These are phyloP conservation scores for Ypsolopha sequella DNA, from an alignment of 2,888 invertebrate genomes.

Conservation along the genomic window DNA sequence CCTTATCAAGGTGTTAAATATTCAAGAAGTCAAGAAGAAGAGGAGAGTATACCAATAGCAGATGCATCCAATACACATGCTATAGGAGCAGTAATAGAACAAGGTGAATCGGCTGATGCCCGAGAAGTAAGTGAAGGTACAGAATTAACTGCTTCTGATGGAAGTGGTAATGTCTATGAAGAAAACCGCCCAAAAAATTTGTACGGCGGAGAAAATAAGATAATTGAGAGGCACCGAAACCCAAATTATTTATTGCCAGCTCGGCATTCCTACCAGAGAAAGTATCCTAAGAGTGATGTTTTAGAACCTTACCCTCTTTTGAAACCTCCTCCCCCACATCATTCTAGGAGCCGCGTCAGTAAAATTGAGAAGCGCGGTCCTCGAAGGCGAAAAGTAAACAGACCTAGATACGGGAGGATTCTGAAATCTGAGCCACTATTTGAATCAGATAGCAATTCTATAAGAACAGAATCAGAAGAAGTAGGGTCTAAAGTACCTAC, in stretches of 20 bases:
- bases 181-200: slow-evolving; percentile 33
- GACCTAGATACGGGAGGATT: slow-evolving; percentile 36
- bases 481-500: slow-evolving; percentile 30
- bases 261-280: slow-evolving; percentile 36
- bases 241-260: slow-evolving; percentile 33
- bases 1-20: slow-evolving; percentile 59
- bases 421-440: slow-evolving; percentile 47
- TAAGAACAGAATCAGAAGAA: slow-evolving; percentile 19
- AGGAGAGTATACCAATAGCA: slow-evolving; percentile 53
- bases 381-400: slow-evolving; percentile 37
- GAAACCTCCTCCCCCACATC: slow-evolving; percentile 52
- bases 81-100: slow-evolving; percentile 61
- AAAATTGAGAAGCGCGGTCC: slow-evolving; percentile 36
- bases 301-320: slow-evolving; percentile 54
- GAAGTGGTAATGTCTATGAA: slow-evolving; percentile 27
- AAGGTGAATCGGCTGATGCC: slow-evolving; percentile 38
- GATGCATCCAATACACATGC: slow-evolving; percentile 53
- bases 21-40: slow-evolving; percentile 62
- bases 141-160: slow-evolving; percentile 35
- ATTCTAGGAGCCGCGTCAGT: slow-evolving; percentile 23
- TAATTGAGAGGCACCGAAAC: slow-evolving; percentile 33
- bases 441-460: slow-evolving; percentile 33
- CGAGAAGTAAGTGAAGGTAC: slow-evolving; percentile 29
- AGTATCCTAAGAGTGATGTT: slow-evolving; percentile 39
- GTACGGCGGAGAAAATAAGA: slow-evolving; percentile 3